phyloP scores from a whole-genome alignment of 2,797 vertebrate genomes.

The Urophycis tenuis region DNA sequence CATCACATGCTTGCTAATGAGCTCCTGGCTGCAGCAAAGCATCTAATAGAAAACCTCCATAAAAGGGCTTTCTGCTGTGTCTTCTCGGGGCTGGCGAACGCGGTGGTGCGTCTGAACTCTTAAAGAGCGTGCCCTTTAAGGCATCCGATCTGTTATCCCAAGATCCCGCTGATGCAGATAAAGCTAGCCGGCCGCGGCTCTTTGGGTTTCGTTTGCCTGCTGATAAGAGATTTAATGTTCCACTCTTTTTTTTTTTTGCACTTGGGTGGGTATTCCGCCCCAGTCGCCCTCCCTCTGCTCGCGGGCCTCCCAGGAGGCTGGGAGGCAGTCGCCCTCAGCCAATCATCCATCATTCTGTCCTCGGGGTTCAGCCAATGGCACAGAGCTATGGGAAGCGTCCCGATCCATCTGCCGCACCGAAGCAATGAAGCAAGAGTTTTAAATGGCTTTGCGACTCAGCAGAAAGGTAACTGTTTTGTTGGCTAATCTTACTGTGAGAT shows the following conservation, averaged over 20 bases:
- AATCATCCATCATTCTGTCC: conserved; percentile 55
- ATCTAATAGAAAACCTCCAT: background rate
- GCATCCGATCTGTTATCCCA: conserved; percentile 24
- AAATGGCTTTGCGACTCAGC: background rate
- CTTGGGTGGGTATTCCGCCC: conserved; percentile 19
- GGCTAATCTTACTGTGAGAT: background rate
- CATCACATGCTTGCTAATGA: conserved; percentile 12
- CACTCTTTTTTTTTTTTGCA: conserved; percentile 7
- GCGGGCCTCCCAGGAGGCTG: conserved; percentile 41
- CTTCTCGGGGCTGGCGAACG: background rate
- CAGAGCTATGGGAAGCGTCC: conserved; percentile 42
- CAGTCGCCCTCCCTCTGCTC: conserved; percentile 42
- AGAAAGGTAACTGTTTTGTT: conserved; percentile 11
- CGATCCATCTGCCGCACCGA: conserved; percentile 44
- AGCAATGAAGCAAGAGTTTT: conserved; percentile 30
- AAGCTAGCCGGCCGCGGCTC: conserved; percentile 8
- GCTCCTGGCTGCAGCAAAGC: conserved; percentile 15
- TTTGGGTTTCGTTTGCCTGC: conserved; percentile 16
- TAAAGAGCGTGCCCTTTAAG: conserved; percentile 11
- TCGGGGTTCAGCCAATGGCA: conserved; percentile 39
- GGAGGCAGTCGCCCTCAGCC: conserved; percentile 44
- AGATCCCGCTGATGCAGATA: conserved; percentile 30
- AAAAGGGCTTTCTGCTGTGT: background rate
- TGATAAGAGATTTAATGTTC: conserved; percentile 37
- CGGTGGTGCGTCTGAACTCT: conserved; percentile 6